These are phyloP conservation scores for Lanistes nyassanus DNA, from an alignment of 1,140 invertebrate species.

Conservation along the genomic window DNA sequence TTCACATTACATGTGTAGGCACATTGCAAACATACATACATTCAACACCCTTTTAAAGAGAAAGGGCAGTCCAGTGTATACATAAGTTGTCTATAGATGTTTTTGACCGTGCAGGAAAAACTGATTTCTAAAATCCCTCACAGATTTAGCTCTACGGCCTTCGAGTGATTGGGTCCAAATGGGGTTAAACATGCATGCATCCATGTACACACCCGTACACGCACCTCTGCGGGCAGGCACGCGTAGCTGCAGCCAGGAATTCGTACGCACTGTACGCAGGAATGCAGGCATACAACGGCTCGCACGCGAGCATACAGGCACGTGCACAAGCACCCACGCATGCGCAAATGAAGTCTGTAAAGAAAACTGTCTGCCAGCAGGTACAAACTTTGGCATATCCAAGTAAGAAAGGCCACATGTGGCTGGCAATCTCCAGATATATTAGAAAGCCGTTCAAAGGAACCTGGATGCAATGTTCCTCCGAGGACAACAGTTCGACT, in stretches of 20 bases:
- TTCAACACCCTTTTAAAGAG: background rate
- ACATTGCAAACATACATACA: constrained; percentile 1
- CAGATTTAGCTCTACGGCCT: background rate
- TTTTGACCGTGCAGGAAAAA: background rate
- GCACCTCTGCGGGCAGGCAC: background rate
- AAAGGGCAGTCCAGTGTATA: background rate
- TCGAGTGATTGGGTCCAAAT: background rate
- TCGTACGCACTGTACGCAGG: background rate
- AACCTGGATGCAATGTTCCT: too few species aligned
- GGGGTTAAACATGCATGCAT: background rate
- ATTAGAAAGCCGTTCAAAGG: too few species aligned
- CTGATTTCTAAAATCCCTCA: background rate
- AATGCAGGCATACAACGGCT: background rate
- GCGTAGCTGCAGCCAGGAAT: background rate
- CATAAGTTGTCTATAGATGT: background rate
- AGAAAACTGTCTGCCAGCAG: background rate
- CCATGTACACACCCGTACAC: background rate
- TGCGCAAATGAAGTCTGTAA: background rate
- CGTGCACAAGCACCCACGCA: background rate
- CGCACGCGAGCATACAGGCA: background rate
- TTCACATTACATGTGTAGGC: too few species aligned
- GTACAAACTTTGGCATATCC: too few species aligned
- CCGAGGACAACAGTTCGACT: too few species aligned
- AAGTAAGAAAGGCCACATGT: too few species aligned
- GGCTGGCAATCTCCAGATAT: too few species aligned